Base-by-base conservation (phyloP, 2,797 vertebrate species). In the Pelodytes ibericus region DNA sequence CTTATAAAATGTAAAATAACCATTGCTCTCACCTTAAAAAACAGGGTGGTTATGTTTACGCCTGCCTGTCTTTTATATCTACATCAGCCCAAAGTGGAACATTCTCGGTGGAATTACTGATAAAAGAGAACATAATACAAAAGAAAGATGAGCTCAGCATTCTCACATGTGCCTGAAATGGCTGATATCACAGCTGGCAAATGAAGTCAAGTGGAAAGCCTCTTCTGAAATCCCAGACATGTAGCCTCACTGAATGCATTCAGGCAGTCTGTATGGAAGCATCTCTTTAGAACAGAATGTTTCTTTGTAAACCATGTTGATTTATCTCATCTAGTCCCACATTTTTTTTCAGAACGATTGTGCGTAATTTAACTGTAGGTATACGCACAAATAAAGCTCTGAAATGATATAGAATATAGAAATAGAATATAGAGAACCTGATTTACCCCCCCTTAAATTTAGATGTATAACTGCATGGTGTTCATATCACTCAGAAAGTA, bases 61-160 rank as follows among this genome's bases (percentile, higher is more conserved):
- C 61, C 68, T 77, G 75, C 66, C 75, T 66, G 68, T 71, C 74
- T 77, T 49, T 71, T 59, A 77, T 71, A 77, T 71, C 67, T 77
- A 63, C 63, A 77, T 77, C 74, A 78, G 57, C 41, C 62, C 56
- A 72, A 44, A 72, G 69, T 72, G 51, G 53, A 67, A 36, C 69
- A 72, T 31, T 78, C 69, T 49, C 69, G 33, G 70, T 16, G 62
- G 70, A 67, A 72, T 78, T 66, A 66, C 61, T 67, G 62, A 72
- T 77, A 71, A 59, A 57, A 36, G 41, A 53, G 66, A 72, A 67
- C 53, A 60, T 24, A 47, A 36, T 69, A 72, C 60, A 78, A 77
- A 64, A 27, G 69, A 78, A 44, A 71, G 75, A 78, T 78, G 75
- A 78, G 75, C 75, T 78, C 75, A 78, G 75, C 75, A 67, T 72